A percentile compares a stretch with the other conserved stretches of the same genome.
Evolutionary conservation across 2,888 invertebrate genomes (phyloP).

Genomic region (Zaprionus bogoriensis): DNA sequence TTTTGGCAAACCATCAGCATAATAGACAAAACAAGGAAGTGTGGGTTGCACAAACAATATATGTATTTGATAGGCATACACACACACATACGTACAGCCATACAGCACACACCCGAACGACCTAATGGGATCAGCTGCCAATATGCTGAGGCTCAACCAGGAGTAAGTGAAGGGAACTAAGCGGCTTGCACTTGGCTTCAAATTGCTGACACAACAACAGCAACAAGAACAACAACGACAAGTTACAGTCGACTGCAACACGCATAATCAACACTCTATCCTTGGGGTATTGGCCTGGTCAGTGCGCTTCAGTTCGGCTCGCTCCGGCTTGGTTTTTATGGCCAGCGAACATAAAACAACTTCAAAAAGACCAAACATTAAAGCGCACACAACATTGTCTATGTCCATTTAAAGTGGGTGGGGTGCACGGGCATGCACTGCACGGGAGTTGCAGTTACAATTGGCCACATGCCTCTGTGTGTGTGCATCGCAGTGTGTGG

Average conservation of each 20-base stretch:
- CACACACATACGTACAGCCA: neutral
- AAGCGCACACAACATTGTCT: constrained; percentile 71
- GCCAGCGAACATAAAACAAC: constrained; percentile 60
- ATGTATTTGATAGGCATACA: neutral
- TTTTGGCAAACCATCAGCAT: constrained; percentile 23
- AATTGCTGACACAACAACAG: constrained; percentile 23
- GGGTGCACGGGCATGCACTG: neutral
- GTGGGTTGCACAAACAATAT: neutral
- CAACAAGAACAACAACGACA: constrained; percentile 22
- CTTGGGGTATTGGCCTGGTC: constrained; percentile 45
- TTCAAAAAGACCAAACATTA: constrained; percentile 58
- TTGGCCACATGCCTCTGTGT: constrained; percentile 37
- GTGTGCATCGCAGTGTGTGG: constrained; percentile 38
- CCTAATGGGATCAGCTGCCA: constrained; percentile 43
- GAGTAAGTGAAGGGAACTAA: constrained; percentile 26
- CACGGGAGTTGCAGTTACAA: constrained; percentile 70
- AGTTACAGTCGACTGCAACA: constrained; percentile 42
- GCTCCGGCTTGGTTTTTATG: constrained; percentile 41
- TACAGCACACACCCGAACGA: neutral
- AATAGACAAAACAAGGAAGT: neutral
- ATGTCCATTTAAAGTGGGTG: constrained; percentile 31
- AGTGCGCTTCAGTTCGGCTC: constrained; percentile 11
- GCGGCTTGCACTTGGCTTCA: constrained; percentile 45
- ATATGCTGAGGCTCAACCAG: constrained; percentile 29
- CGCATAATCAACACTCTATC: constrained; percentile 60